Base-by-base conservation (phyloP, 2,797 vertebrate genomes). In the Phalloptychus januarius region DNA sequence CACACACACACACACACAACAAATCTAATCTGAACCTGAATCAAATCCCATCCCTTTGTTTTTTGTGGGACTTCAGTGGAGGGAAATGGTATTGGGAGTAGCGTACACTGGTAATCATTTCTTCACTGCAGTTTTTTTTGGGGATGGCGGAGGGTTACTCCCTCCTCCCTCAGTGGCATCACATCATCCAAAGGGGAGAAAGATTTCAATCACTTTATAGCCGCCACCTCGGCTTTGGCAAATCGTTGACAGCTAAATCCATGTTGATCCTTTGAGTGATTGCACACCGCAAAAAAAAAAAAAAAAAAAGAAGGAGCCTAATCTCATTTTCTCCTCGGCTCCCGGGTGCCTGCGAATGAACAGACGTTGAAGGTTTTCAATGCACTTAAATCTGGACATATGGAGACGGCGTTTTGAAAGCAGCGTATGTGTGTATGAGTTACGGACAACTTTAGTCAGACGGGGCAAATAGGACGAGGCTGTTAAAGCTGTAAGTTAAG, bases 251-350 rank as follows among this genome's bases (percentile, higher is more conserved):
- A 77, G 84, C 84, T 81, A 92, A 94, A 95, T 93, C 92, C 86
- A 85, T 82, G 90, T 82, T 74, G 85, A 94, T 91, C 88, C 81
- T 46, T 86, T 92, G 93, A 94, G 94, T 94, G 93, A 95, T 94
- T 93, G 90, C 87, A 83, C 65, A 72, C 81, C 80, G 71, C 25
- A 33, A 81, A 89, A 87, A 23, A 50, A 23, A 23, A 23, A 48
- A 20, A 1, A 46, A 16, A 48, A 48, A 48, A 48, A 20, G 2
- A 44, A 50, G 48, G 10, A 76, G 81, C 89, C 79, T 91, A 83
- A 92, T 91, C 87, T 89, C 65, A 85, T 92, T 88, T 93, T 90
- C 84, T 78, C 84, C 75, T 74, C 79, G 65, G 88, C 42, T 50
- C 76, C 78, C 50, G 80, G 79, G 80, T 71, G 81, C 56, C 85